phyloP scores from a whole-genome alignment of 2,113 vertebrate species.

The Rhinoptilus africanus region DNA sequence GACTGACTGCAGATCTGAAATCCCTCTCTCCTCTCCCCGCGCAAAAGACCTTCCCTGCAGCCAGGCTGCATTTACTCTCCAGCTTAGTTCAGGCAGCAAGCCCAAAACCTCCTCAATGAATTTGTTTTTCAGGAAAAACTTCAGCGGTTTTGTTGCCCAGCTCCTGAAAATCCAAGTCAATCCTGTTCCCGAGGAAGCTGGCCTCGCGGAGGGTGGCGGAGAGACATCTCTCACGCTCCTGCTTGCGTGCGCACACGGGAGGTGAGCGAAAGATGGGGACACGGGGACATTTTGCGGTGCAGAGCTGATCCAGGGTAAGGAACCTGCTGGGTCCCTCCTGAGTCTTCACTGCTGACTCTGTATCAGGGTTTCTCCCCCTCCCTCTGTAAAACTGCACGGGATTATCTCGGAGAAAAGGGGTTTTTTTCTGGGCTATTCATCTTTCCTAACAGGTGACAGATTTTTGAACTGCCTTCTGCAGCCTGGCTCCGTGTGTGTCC shows the following conservation, averaged over 20 bases:
- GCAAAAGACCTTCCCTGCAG: background rate
- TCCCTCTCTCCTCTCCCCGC: background rate
- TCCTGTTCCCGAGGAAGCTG: background rate
- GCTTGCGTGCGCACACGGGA: fast-evolving
- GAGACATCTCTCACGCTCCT: background rate
- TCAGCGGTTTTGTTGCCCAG: background rate
- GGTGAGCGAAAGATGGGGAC: background rate
- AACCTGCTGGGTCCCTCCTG: background rate
- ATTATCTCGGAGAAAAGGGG: background rate
- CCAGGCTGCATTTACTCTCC: background rate
- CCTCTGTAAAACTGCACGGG: background rate
- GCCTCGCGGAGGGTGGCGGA: too few species aligned
- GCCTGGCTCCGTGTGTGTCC: background rate
- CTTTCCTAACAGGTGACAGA: background rate
- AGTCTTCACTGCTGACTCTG: background rate
- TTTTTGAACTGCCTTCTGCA: background rate
- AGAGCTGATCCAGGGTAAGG: background rate
- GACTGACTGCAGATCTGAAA: background rate
- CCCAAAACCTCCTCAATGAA: background rate
- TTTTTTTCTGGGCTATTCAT: background rate
- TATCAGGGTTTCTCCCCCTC: background rate
- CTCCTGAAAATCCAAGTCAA: background rate
- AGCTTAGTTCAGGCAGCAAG: background rate
- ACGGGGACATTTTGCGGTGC: background rate
- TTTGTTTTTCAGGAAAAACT: background rate